These are phyloP conservation scores for Apodemus speciosus DNA, from an alignment of 2,113 vertebrate genomes.

Conservation along the genomic window DNA sequence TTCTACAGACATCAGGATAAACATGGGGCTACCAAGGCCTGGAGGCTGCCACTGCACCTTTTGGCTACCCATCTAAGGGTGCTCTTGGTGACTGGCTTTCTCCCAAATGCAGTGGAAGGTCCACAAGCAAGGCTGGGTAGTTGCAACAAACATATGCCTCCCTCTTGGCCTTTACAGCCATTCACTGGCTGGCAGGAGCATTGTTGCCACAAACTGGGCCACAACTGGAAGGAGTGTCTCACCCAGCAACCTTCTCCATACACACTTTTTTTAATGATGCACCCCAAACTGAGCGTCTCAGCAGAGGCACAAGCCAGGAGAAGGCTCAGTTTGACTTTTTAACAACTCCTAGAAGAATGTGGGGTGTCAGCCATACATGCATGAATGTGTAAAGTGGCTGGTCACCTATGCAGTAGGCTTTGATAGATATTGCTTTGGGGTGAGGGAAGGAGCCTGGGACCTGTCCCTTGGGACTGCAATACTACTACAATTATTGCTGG, in stretches of 20 bases:
- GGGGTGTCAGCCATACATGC: background rate
- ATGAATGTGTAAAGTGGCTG: background rate
- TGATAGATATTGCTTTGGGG: background rate
- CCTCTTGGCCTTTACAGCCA: background rate
- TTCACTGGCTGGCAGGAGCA: slow-evolving; percentile 57
- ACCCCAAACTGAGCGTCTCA: background rate
- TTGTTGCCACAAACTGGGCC: background rate
- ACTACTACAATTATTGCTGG: background rate
- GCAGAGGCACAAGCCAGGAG: background rate
- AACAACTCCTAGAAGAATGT: background rate
- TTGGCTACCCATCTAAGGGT: background rate
- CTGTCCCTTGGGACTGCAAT: background rate
- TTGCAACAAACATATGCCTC: background rate
- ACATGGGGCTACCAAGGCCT: background rate
- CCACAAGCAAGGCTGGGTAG: slow-evolving; percentile 46
- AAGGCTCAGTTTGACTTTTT: background rate
- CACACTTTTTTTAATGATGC: background rate
- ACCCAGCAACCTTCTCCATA: background rate
- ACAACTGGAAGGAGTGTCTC: background rate
- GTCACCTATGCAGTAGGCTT: background rate
- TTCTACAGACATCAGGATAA: background rate
- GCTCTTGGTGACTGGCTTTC: slow-evolving; percentile 22
- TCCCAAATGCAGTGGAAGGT: slow-evolving; percentile 35
- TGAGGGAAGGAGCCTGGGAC: background rate
- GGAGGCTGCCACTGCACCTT: background rate